These are phyloP conservation scores for Lepus timidus DNA, from an alignment of 2,113 vertebrate genomes.

Conservation along the genomic window DNA sequence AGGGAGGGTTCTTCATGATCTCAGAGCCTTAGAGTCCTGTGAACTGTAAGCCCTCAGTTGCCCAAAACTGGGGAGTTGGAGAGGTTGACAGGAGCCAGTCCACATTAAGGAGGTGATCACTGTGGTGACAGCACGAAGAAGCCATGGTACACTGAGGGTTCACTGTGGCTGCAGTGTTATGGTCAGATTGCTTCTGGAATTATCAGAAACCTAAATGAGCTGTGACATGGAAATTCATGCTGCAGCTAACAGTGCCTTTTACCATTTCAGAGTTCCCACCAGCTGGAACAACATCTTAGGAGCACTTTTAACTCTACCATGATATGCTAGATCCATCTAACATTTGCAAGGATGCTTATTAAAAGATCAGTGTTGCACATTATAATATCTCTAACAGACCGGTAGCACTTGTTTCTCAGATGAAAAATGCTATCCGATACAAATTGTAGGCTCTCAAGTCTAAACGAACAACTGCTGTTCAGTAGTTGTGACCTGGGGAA, in stretches of 20 bases:
- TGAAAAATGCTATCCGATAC: not conserved
- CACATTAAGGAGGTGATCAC: not conserved
- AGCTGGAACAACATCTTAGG: not conserved
- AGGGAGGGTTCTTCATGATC: not conserved
- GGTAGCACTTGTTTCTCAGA: not conserved
- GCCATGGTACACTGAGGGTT: rapidly evolving
- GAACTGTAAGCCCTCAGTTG: not conserved
- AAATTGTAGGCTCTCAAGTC: not conserved
- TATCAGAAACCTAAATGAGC: conserved; percentile 23
- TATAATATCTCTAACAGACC: no score
- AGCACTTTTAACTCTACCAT: not conserved
- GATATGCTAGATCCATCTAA: not conserved
- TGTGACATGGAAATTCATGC: conserved; percentile 1
- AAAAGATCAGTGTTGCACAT: not conserved
- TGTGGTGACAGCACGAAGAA: not conserved
- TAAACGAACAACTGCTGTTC: not conserved
- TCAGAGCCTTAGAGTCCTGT: not conserved
- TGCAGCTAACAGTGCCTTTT: not conserved
- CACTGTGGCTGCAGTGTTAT: not conserved
- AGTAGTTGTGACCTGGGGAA: not conserved
- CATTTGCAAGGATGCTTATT: not conserved
- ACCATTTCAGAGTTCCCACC: not conserved
- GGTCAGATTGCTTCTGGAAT: conserved; percentile 10
- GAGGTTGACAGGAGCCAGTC: not conserved
- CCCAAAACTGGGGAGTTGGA: not conserved